A percentile compares a stretch with the other conserved stretches of the same genome.
Evolutionary conservation across 2,888 invertebrate genomes (phyloP).

Genomic region (Hololepta plana): DNA sequence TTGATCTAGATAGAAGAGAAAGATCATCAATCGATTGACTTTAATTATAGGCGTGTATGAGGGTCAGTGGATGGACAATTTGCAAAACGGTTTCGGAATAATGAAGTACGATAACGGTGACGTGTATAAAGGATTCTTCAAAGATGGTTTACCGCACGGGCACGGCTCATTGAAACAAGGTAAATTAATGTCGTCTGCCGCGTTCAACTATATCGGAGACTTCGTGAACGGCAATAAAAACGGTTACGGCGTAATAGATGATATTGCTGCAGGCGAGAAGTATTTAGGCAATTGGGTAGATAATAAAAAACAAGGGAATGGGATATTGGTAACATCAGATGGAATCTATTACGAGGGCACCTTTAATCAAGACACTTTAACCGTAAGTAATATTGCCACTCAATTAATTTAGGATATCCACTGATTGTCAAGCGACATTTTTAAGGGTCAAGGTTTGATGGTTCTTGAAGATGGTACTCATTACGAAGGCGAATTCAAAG

Average conservation of each 20-base stretch:
- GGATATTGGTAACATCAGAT: conserved; percentile 72
- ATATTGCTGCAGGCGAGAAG: conserved; percentile 71
- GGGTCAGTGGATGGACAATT: conserved; percentile 65
- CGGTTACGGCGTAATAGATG: conserved; percentile 82
- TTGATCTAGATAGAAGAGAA: not conserved
- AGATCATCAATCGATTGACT: not conserved
- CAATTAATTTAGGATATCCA: no score
- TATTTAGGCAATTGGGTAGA: conserved; percentile 82
- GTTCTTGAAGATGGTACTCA: conserved; percentile 75
- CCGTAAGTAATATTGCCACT: conserved; percentile 30
- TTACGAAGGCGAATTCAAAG: conserved; percentile 76
- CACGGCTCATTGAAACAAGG: conserved; percentile 72
- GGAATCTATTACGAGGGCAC: conserved; percentile 84
- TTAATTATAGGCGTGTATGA: conserved; percentile 45
- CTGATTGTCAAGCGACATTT: no score
- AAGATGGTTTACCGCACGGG: conserved; percentile 67
- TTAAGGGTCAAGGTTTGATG: conserved; percentile 72
- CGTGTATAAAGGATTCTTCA: conserved; percentile 73
- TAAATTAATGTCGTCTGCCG: conserved; percentile 52
- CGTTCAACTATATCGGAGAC: conserved; percentile 77
- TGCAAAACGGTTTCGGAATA: conserved; percentile 63
- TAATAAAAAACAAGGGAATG: conserved; percentile 67
- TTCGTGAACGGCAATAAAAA: conserved; percentile 60
- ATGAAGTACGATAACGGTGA: conserved; percentile 62
- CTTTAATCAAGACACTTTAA: conserved; percentile 61